These are phyloP conservation scores for Ericerus pela DNA, from an alignment of 1,140 invertebrate genomes.

Conservation along the genomic window DNA sequence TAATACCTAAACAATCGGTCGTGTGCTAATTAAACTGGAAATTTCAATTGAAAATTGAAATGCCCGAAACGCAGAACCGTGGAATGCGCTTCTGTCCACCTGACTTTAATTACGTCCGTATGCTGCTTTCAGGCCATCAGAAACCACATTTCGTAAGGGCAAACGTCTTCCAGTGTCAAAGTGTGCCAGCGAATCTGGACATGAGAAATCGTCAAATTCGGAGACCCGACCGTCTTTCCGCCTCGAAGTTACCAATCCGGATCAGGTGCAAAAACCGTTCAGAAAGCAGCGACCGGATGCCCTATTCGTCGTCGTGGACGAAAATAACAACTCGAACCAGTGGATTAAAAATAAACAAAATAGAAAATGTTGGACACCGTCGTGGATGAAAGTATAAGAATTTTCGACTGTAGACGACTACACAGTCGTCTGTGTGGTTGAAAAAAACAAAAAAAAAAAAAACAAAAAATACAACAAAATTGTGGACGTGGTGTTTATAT, in stretches of 20 bases:
- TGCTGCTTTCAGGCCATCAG: neutral
- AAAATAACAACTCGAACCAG: neutral
- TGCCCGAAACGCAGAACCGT: too few relatives aligned
- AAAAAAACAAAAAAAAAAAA: too few relatives aligned
- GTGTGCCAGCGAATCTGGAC: neutral
- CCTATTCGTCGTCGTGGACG: neutral
- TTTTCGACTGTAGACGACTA: too few relatives aligned
- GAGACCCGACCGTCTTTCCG: neutral
- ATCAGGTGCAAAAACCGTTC: neutral
- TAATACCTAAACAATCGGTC: too few relatives aligned
- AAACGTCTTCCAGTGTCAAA: neutral
- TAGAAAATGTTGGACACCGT: neutral
- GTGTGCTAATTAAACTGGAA: too few relatives aligned
- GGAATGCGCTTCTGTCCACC: too few relatives aligned
- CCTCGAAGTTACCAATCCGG: conserved; percentile 1
- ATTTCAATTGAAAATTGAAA: too few relatives aligned
- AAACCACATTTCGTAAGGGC: neutral
- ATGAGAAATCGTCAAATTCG: neutral
- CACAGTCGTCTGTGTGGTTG: too few relatives aligned
- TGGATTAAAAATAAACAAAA: conserved; percentile 1
- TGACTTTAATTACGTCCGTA: too few relatives aligned
- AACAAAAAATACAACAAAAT: too few relatives aligned
- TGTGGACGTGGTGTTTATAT: too few relatives aligned
- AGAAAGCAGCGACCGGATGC: neutral
- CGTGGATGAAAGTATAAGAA: neutral